Evolutionary conservation across 2,113 vertebrate genomes (phyloP).

Genomic region (Camelus dromedarius): DNA sequence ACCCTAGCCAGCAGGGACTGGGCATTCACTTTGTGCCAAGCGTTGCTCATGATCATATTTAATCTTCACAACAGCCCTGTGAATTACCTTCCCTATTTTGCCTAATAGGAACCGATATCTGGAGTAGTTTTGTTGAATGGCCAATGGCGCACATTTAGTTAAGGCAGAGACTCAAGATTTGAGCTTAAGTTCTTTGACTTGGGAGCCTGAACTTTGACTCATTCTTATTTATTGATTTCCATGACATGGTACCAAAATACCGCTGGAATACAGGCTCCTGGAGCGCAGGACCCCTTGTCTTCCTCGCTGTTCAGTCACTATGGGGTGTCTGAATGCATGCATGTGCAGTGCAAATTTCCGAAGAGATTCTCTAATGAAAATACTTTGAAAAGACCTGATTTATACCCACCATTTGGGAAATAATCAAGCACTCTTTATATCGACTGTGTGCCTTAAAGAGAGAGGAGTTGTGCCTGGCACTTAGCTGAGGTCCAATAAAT

Average conservation of each 20-base stretch:
- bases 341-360: not conserved
- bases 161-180: not conserved
- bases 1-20: not conserved
- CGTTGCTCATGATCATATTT: not conserved
- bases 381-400: not conserved
- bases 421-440: slow-evolving; percentile 18
- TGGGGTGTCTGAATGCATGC: not conserved
- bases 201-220: not conserved
- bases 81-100: not conserved
- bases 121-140: not conserved
- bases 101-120: not conserved
- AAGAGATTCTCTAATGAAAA: not conserved
- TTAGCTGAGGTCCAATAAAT: slow-evolving; percentile 30
- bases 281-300: not conserved
- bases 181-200: not conserved
- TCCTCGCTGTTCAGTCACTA: not conserved
- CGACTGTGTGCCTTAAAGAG: not conserved
- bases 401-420: slow-evolving; percentile 13
- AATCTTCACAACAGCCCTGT: not conserved
- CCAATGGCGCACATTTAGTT: not conserved
- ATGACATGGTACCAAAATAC: not conserved
- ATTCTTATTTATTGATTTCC: not conserved
- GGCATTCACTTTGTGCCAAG: not conserved
- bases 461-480: not conserved
- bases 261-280: no score